Base-by-base conservation (phyloP, 2,797 vertebrate genomes). In the Coregonus suidteri region DNA sequence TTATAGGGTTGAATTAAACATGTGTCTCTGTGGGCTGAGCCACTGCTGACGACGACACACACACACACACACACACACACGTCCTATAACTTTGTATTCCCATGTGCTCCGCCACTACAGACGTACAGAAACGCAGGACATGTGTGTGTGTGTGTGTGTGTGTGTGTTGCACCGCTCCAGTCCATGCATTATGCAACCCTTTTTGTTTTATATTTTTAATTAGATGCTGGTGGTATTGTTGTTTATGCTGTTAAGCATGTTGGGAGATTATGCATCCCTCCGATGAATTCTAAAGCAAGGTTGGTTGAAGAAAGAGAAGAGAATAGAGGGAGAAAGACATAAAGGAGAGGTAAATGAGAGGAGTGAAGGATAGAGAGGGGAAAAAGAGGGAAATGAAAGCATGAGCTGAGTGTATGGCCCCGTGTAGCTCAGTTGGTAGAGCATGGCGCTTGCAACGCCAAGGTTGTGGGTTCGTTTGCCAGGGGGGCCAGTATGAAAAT, bases 11-110 rank as follows among this genome's bases (percentile, higher is more conserved):
- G 67, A 78, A 82, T 88, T 68, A 79, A 80, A 85, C 80, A 67
- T 67, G 77, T 79, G 75, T 83, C 81, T 34, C 25, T 88, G 86
- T 89, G 88, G 86, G 53, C 59, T 25, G 37, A 71, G 69, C 7
- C 37, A 51, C 37, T 13, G n/a, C 6, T 16, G 37, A 71, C n/a
- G 7, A 78, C 11, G 16, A 66, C 20, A 16, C 25, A 67, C 14
- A 53, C 74, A 52, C 64, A 53, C 59, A 14, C 47, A n/a, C 20
- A 20, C 41, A 51, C 62, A 47, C 37, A 65, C 35, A 16, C 15
- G 3, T 89, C 16, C 31, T 67, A 34, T 18, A 67, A 31, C n/a
- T 14, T 14, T 6, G 31, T 35, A 59, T 37, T 59, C 30, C 6
- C 71, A 56, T 9, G 16, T n/a, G 15, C 14, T 18, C 30, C 9